These are phyloP conservation scores for Odontomyia ornata DNA, from an alignment of 2,888 invertebrate genomes.

Conservation along the genomic window DNA sequence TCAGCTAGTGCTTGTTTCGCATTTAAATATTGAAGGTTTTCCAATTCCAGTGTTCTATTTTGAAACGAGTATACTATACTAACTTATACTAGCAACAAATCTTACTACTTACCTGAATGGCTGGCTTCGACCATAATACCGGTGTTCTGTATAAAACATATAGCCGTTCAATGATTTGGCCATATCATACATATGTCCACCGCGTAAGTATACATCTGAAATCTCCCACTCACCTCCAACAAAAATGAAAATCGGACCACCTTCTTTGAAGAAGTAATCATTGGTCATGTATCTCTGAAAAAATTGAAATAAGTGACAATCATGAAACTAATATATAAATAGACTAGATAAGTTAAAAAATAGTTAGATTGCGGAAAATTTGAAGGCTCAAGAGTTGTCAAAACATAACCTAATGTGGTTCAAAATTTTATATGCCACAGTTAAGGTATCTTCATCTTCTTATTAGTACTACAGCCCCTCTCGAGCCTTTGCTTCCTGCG, in stretches of 20 bases:
- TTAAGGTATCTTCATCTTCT: too few relatives aligned
- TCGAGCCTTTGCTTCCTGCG: too few relatives aligned
- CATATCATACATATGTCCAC: conserved; percentile 72
- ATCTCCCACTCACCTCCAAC: conserved; percentile 79
- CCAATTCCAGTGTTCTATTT: conserved; percentile 67
- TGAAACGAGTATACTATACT: conserved; percentile 66
- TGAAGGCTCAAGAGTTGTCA: too few relatives aligned
- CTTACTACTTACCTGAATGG: conserved; percentile 70
- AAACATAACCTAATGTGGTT: too few relatives aligned
- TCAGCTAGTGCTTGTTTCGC: conserved; percentile 75
- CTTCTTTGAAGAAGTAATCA: conserved; percentile 62
- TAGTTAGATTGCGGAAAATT: too few relatives aligned
- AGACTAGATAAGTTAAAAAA: too few relatives aligned
- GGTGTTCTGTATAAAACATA: conserved; percentile 80
- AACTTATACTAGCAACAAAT: neutral
- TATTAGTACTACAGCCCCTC: too few relatives aligned
- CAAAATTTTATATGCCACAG: too few relatives aligned
- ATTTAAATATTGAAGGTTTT: conserved; percentile 70
- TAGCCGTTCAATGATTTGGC: conserved; percentile 69
- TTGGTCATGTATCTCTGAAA: conserved; percentile 66
- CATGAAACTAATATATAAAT: too few relatives aligned
- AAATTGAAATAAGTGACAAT: neutral
- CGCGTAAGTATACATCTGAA: conserved; percentile 66
- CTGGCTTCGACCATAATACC: conserved; percentile 80
- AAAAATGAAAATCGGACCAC: conserved; percentile 71